These are phyloP conservation scores for Gymnoscopelus braueri DNA, from an alignment of 2,797 vertebrate species.

Conservation along the genomic window DNA sequence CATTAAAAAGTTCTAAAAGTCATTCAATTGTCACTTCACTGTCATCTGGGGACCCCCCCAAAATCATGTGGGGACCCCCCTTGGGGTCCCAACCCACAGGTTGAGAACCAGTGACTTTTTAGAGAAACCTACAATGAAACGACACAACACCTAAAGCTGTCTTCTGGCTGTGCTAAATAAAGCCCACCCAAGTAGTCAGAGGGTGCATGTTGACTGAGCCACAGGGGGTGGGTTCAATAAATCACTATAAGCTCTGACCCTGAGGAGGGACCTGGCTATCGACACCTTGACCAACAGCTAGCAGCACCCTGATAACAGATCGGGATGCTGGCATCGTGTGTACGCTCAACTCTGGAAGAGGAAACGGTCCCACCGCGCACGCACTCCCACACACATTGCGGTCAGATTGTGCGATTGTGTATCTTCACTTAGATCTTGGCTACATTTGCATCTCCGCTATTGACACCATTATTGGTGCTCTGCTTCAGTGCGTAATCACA, in stretches of 20 bases:
- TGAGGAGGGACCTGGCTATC: slow-evolving; percentile 24
- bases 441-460: background rate
- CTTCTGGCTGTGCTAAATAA: slow-evolving; percentile 21
- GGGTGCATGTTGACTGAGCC: slow-evolving; percentile 18
- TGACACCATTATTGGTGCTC: background rate
- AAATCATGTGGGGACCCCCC: no score
- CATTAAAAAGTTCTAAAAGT: no score
- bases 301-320: slow-evolving; percentile 25
- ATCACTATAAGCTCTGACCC: slow-evolving; percentile 32
- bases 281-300: slow-evolving; percentile 33
- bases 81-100: no score
- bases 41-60: no score
- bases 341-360: background rate
- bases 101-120: no score
- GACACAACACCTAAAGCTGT: background rate
- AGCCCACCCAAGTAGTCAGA: slow-evolving; percentile 21
- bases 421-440: no score
- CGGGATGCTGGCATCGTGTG: slow-evolving; percentile 19
- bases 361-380: background rate
- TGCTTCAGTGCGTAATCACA: background rate
- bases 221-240: slow-evolving; percentile 40
- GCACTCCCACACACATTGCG: no score
- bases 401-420: no score
- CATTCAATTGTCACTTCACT: no score
- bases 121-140: no score